phyloP scores from a whole-genome alignment of 2,113 vertebrate genomes.

The Asarcornis scutulata region DNA sequence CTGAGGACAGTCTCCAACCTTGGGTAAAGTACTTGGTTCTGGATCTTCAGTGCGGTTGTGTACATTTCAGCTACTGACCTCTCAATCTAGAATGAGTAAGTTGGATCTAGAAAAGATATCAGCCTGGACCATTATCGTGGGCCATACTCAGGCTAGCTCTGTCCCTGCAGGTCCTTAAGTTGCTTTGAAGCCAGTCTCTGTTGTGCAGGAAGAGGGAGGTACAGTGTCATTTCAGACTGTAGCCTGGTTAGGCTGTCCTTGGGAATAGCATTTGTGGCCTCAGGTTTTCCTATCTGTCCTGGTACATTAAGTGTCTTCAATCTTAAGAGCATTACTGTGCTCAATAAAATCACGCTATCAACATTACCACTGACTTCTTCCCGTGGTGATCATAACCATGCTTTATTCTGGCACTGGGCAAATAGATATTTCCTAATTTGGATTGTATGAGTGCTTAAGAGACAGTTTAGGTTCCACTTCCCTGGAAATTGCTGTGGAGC shows the following conservation, averaged over 20 bases:
- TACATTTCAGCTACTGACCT: background rate
- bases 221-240: too few relatives aligned
- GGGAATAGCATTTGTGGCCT: too few relatives aligned
- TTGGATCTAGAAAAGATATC: background rate
- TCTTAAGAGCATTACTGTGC: too few relatives aligned
- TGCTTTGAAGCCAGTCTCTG: background rate
- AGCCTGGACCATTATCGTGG: background rate
- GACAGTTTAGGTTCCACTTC: background rate
- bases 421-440: background rate
- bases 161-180: background rate
- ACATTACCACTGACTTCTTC: background rate
- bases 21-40: background rate
- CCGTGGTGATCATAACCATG: background rate
- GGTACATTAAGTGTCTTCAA: too few relatives aligned
- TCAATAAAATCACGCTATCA: background rate
- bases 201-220: background rate
- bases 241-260: too few relatives aligned
- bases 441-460: background rate
- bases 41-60: background rate
- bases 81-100: background rate
- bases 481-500: background rate
- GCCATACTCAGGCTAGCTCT: background rate
- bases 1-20: background rate
- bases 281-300: too few relatives aligned
- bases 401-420: background rate